Evolutionary conservation across 2,797 vertebrate species (phyloP), one percentile per base, ranked within the genome.

Genomic region (Pantherophis vulpinus): DNA sequence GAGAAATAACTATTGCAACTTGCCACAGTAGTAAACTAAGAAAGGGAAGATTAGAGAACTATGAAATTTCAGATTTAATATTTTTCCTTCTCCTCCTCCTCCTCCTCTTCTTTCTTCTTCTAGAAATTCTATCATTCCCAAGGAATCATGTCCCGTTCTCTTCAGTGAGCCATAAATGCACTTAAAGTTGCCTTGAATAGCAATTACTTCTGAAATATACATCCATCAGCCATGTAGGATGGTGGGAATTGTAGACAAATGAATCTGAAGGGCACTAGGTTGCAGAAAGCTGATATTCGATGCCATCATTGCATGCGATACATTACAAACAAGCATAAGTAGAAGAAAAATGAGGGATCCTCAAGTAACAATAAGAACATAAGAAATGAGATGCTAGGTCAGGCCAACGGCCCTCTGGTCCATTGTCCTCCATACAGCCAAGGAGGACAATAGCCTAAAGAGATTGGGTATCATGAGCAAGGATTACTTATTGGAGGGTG

Each of bases 1-100:
- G 58, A 91, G 59, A 91, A 74, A 93, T 66, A 93, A 27, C 70
- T 89, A 42, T 66, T 93, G 93, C 87, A 89, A 32, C 32, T 47
- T 93, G 93, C 90, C 90, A 89, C 60, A 54, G 47, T 11, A 70
- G n/a, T 88, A 86, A 83, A 86, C 83, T 88, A 91, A 93, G 87
- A 93, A 93, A 89, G 32, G 70, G 8, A 37, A 55, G 83, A 59
- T 11, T 79, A 74, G 27, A 58, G 61, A 90, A 90, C 61, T 59
- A 42, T 87, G 29, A 91, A 91, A 89, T 27, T 70, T 8, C 61
- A 47, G 58, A 63, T 16, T 32, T 70, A 70, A 74, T 37, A 58
- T 32, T 74, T 11, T 16, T 66, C 61, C 10, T 63, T 11, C 63
- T 66, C 61, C 61, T 66, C 11, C 63, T 66, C 12, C 63, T 32